Evolutionary conservation across 1,140 invertebrate species (phyloP), one percentile per base, ranked within the genome.

Genomic region (Chelonus insularis): DNA sequence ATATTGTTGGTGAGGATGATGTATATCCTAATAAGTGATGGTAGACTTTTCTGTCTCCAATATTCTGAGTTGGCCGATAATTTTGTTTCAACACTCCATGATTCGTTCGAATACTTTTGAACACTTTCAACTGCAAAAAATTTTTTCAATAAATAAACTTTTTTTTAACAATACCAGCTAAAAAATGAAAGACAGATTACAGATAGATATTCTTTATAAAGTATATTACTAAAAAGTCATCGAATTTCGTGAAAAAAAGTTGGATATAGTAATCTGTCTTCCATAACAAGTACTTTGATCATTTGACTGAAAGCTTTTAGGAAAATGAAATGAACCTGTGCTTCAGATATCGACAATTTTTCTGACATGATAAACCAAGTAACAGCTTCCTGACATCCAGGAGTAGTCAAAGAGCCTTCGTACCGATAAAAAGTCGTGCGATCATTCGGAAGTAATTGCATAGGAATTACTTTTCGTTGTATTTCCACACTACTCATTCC

Each of bases 321-420:
- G n/a, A n/a, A n/a, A n/a, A n/a, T n/a, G n/a, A 54, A 39, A 60
- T 61, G 63, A 65, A 87, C 86, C 81, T 89, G 87, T 7, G 77
- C 65, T 32, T 82, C 68, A 0, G 86, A 86, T 29, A 91, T 83
- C 0, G 82, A 79, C 18, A 86, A 72, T 37, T 84, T 84, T 34
- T 85, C 76, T 1, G 84, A 81, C 56, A 91, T 83, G 2, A 93
- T 80, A 4, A 88, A 89, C 91, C 91, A 93, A 1, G 84, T 83
- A 1, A 93, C 89, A 16, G 84, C 82, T 71, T 92, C 89, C 39
- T 84, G 83, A 65, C 91, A 93, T 1, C 75, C 78, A 1, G 91
- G 91, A 4, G 91, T 92, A 1, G 91, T 93, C 36, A 93, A 75
- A 0, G 90, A 91, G 1, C 91, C 91, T 3, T 84, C 68, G 68